These are phyloP conservation scores for Pentalonia nigronervosa DNA, from an alignment of 1,140 invertebrate genomes.

Conservation along the genomic window DNA sequence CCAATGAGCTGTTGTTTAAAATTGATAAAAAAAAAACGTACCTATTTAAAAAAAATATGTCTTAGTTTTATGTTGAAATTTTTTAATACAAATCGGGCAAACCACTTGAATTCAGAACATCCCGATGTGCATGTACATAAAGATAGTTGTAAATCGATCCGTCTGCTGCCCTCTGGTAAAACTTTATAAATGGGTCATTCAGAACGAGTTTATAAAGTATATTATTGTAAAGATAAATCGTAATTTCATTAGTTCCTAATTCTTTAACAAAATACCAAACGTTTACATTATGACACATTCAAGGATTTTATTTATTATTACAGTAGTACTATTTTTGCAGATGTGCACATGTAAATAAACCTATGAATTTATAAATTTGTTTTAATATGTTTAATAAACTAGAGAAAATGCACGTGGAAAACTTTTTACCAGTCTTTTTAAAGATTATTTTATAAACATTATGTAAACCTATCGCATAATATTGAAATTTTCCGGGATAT, in stretches of 20 bases:
- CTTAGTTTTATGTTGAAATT: not conserved
- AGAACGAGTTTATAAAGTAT: conserved; percentile 14
- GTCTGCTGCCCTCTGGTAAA: conserved; percentile 26
- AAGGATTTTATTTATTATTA: not conserved
- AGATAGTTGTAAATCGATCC: conserved; percentile 35
- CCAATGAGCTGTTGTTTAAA: conserved; percentile 4
- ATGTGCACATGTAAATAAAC: not conserved
- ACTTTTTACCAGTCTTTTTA: not conserved
- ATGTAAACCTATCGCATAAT: not conserved
- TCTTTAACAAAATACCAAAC: not conserved
- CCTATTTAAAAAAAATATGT: conserved; percentile 1
- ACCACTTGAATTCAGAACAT: conserved; percentile 6
- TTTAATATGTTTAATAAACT: not conserved
- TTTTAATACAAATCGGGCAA: not conserved
- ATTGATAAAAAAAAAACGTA: not conserved
- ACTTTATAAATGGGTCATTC: conserved; percentile 30
- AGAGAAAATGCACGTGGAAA: not conserved
- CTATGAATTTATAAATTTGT: not conserved
- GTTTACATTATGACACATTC: not conserved
- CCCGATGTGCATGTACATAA: not conserved
- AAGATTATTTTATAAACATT: not conserved
- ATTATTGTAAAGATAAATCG: conserved; percentile 3
- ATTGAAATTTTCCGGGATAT: not conserved
- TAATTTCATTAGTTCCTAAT: not conserved
- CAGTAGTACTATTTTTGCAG: not conserved